Evolutionary conservation across 1,140 invertebrate species (phyloP).

Genomic region (Lucilia sericata): DNA sequence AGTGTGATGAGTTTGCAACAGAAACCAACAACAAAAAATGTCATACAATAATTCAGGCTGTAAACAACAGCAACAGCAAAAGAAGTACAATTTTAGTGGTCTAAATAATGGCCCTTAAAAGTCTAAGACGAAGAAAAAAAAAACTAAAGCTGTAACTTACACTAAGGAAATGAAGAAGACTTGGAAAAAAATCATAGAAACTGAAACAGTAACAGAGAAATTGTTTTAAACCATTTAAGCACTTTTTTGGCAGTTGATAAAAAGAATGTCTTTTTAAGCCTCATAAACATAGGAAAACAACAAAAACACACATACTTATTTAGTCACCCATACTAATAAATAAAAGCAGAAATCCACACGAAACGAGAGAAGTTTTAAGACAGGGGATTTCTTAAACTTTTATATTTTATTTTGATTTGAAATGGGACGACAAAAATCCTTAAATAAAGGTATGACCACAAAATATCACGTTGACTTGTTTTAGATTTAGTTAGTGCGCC

Average conservation of each 20-base stretch:
- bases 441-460: not conserved
- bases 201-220: not conserved
- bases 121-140: not conserved
- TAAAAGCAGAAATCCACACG: not conserved
- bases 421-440: not conserved
- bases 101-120: conserved; percentile 22
- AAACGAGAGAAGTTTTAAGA: conserved; percentile 6
- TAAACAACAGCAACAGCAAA: not conserved
- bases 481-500: not conserved
- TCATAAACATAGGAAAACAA: conserved; percentile 19
- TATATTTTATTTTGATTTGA: not conserved
- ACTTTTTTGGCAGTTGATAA: conserved; percentile 42
- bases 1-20: conserved; percentile 21
- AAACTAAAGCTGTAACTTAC: not conserved
- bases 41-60: conserved; percentile 17
- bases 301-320: not conserved
- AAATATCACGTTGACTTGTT: not conserved
- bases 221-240: conserved; percentile 35
- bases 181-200: conserved; percentile 25
- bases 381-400: not conserved
- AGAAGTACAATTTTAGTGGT: conserved; percentile 27
- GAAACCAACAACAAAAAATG: conserved; percentile 7
- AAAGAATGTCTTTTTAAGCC: conserved; percentile 43
- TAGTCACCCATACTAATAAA: not conserved
- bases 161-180: not conserved